Base-by-base conservation (phyloP, 2,113 vertebrate genomes). In the Galeopterus variegatus region DNA sequence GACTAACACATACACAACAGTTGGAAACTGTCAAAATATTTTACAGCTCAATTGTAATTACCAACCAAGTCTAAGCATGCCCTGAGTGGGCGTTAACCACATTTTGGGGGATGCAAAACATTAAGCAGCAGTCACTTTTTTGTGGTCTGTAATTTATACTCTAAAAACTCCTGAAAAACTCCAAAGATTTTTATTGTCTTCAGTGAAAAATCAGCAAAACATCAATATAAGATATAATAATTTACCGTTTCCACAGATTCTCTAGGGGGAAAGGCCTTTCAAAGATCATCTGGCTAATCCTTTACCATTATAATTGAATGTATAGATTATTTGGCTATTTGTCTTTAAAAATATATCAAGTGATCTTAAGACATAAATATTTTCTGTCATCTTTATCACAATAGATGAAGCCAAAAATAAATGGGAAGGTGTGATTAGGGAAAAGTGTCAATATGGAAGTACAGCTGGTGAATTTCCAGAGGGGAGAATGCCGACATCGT, bases 11-110 rank as follows among this genome's bases (percentile, higher is more conserved):
- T 96, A 98, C 97, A 97, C 98, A 98, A 98, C 98, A 98, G 98
- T 98, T 99, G 98, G 98, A 98, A 99, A 98, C 98, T 98, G 98
- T 98, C 98, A 99, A 99, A 99, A 99, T 98, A 99, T 98, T 98
- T 98, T 98, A 98, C 98, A 98, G 98, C 98, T 99, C 97, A 98
- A 98, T 98, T 98, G 97, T 98, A 99, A 99, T 99, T 99, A 98
- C 98, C 98, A 97, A 98, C 98, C 99, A 99, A 98, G 98, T 98
- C 98, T 97, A 98, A 98, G 98, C 99, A 98, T n/a, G 98, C 97
- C 98, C 96, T 73, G 96, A 98, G 98, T 99, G 98, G 99, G 99
- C 86, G 98, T 98, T 98, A 98, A 98, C 98, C 98, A 98, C 86
- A 95, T 97, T 97, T 98, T 97, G 85, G 76, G 98, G 97, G 96